Conservation (phyloP, 1,140 invertebrate species). For the Conus ventricosus region DNA sequence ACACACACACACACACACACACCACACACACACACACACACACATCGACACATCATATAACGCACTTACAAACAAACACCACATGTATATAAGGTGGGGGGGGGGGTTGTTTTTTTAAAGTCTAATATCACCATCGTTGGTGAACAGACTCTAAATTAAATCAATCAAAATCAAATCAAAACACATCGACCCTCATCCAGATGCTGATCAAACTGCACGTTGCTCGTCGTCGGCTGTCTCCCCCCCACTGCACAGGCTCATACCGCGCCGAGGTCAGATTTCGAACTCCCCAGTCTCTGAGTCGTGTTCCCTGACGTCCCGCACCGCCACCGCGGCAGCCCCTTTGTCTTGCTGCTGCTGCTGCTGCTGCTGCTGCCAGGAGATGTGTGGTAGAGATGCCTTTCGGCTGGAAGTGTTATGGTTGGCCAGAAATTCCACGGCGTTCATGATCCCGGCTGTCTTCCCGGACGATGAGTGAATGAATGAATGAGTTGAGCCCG, state of each 20-base stretch:
- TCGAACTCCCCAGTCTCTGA: neutral
- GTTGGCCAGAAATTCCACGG: conserved; percentile 34
- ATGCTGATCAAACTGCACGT: conserved; percentile 69
- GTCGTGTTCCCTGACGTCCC: neutral
- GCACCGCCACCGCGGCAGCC: neutral
- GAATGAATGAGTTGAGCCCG: too few relatives aligned
- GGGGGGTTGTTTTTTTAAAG: too few relatives aligned
- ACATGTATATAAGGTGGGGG: too few relatives aligned
- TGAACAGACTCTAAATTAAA: too few relatives aligned
- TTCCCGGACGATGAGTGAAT: neutral
- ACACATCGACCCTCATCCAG: conserved; percentile 67
- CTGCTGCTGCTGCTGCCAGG: too few relatives aligned
- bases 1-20: too few relatives aligned
- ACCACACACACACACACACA: too few relatives aligned
- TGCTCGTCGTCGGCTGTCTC: conserved; percentile 55
- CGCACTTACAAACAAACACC: too few relatives aligned
- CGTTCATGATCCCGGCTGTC: neutral
- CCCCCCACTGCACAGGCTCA: conserved; percentile 57
- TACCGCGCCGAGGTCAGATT: neutral
- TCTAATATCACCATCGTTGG: too few relatives aligned
- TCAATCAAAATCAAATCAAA: too few relatives aligned
- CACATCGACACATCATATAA: too few relatives aligned
- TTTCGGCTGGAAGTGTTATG: conserved; percentile 18
- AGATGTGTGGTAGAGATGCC: neutral
- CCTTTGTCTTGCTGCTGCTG: too few relatives aligned